Conservation (phyloP, 37 sponge, comb jelly and placozoan species). For the Ephydatia muelleri region DNA sequence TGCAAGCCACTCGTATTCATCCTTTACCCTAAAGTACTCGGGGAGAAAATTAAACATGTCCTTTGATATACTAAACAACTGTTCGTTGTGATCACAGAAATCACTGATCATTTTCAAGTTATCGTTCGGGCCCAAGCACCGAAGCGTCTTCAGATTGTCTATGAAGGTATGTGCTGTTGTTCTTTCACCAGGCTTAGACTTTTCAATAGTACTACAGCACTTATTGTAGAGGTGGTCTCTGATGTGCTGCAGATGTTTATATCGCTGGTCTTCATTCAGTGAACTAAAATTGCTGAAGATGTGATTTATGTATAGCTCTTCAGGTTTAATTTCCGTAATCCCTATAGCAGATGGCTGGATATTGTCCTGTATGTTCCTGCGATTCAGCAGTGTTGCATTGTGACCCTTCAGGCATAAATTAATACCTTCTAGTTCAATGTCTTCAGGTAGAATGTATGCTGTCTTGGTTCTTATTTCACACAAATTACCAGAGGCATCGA, state of each 20-base stretch:
- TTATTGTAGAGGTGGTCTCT: constrained; percentile 19
- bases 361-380: constrained; percentile 10
- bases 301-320: constrained; percentile 24
- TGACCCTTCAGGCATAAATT: constrained; percentile 14
- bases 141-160: background rate
- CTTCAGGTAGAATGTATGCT: constrained; percentile 31
- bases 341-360: constrained; percentile 4
- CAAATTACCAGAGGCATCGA: constrained; percentile 26
- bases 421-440: constrained; percentile 9
- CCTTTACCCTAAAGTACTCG: constrained; percentile 1
- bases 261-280: constrained; percentile 37
- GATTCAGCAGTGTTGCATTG: constrained; percentile 21
- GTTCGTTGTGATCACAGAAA: constrained; percentile 35
- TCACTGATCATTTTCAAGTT: constrained; percentile 7
- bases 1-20: constrained; percentile 17
- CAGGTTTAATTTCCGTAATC: background rate
- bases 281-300: constrained; percentile 43
- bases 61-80: constrained; percentile 15
- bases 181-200: background rate
- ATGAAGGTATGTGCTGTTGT: background rate
- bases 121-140: constrained; percentile 36
- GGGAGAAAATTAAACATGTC: constrained; percentile 26
- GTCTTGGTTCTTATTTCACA: constrained; percentile 5
- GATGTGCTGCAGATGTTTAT: constrained; percentile 44
- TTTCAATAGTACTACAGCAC: background rate